Evolutionary conservation across 2,113 vertebrate genomes (phyloP), one percentile per base, ranked within the genome.

Genomic region (Saccopteryx leptura): DNA sequence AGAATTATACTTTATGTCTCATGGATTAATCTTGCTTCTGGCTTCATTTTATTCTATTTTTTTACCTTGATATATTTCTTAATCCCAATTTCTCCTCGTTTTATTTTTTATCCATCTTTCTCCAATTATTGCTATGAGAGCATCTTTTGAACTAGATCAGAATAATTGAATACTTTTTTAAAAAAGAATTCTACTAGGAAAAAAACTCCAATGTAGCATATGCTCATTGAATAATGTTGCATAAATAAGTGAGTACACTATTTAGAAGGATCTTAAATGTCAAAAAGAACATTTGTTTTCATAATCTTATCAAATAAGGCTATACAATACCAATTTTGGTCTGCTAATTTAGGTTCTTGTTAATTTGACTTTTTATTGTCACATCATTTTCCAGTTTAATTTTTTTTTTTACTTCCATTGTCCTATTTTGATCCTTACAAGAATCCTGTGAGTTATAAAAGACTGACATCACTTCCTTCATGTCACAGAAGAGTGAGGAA

Each of bases 1-100:
- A 63, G 68, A 82, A 65, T 68, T 83, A 12, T 66, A 58, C 54
- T 9, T 63, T 88, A 56, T 54, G 92, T 50, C 72, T 83, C 46
- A 19, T 63, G 21, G 48, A 19, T 71, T 80, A 66, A 60, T 88
- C 8, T 87, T 88, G 68, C 13, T 2, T 68, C 83, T 69, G 24
- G 11, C 18, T 61, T 91, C 60, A 65, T 74, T 95, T 94, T 39
- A 48, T 23, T 95, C 93, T 39, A 48, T 23, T 87, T 79, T 97
- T 86, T n/a, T 86, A 9, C 24, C 33, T 87, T 92, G 72, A 89
- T 75, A 50, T 60, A 94, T 78, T 78, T 15, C 71, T 81, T 48
- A 63, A 85, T 19, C 4, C 1, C 28, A 88, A 6, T 65, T 92
- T 83, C 24, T 69, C 79, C 19, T 56, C 15, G 63, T 72, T 89